Evolutionary conservation across 1,140 invertebrate species (phyloP), one percentile per base, ranked within the genome.

Genomic region (Drosophila fuyamai): DNA sequence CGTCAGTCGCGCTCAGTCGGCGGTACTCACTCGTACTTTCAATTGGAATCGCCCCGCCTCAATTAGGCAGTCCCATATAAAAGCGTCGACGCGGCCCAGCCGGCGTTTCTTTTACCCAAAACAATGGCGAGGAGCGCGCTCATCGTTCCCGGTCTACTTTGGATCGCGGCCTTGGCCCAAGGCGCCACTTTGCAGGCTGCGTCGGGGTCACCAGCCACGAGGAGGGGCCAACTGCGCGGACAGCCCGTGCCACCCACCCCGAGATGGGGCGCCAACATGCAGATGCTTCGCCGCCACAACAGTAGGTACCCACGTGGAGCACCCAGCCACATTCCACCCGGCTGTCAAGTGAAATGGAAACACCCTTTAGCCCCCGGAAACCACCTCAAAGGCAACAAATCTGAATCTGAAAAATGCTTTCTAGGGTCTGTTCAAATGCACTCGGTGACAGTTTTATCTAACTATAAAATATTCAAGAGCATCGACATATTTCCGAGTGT

Each of bases 251-350:
- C 91, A 14, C 91, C 91, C 6, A 27, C 55, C 2, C 83, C 90
- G 6, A 79, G 81, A 5, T 92, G 90, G 90, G 90, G 90, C 18
- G 81, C 91, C 71, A 92, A 92, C 54, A 90, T 86, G 88, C 86
- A 83, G 43, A 92, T 92, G 91, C 58, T 92, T 36, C 81, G 90
- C 16, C 77, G 61, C 29, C 76, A 92, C 40, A 92, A 92, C 68
- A 92, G 91, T 92, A 82, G 62, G 83, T 79, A 66, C 13, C 12
- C 13, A 2, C 8, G 1, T 46, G 57, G 54, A 9, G 23, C 23
- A 23, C 23, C 23, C 23, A 23, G 4, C 23, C 23, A 23, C 3
- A 23, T 2, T 23, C 23, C 23, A 23, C 23, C 23, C 23, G 23
- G 4, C 3, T 23, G 23, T 4, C 23, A 23, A 23, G 23, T 23